These are phyloP conservation scores for Megalonaias nervosa DNA, from an alignment of 1,140 invertebrate species.

Conservation along the genomic window DNA sequence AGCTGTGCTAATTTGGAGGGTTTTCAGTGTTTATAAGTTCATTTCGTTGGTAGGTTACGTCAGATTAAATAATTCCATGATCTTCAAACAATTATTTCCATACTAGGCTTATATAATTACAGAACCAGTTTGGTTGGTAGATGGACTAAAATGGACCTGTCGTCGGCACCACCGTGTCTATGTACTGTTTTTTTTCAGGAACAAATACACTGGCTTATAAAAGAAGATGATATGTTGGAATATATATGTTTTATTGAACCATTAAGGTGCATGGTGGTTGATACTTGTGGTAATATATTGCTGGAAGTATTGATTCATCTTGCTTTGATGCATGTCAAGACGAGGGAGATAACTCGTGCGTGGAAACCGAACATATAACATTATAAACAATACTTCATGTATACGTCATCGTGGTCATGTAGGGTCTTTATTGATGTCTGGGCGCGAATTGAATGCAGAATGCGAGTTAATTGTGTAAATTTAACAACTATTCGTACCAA, in stretches of 20 bases:
- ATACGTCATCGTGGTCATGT: no score
- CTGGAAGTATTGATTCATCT: no score
- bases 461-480: no score
- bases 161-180: background rate
- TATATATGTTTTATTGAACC: background rate
- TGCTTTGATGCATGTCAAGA: no score
- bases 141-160: background rate
- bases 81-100: background rate
- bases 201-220: background rate
- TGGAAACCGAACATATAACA: no score
- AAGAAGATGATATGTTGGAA: background rate
- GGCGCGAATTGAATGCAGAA: no score
- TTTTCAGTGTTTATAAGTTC: background rate
- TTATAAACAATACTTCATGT: no score
- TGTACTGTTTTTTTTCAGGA: background rate
- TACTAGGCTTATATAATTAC: background rate
- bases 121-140: background rate
- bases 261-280: no score
- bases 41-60: background rate
- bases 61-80: background rate
- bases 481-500: no score
- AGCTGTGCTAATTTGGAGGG: conserved; percentile 19
- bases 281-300: no score
- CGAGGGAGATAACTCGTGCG: no score
- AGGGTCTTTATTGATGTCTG: no score